A percentile compares a stretch with the other conserved stretches of the same genome.
Evolutionary conservation across 2,888 invertebrate species (phyloP).

Genomic region (Agonum fuliginosum): DNA sequence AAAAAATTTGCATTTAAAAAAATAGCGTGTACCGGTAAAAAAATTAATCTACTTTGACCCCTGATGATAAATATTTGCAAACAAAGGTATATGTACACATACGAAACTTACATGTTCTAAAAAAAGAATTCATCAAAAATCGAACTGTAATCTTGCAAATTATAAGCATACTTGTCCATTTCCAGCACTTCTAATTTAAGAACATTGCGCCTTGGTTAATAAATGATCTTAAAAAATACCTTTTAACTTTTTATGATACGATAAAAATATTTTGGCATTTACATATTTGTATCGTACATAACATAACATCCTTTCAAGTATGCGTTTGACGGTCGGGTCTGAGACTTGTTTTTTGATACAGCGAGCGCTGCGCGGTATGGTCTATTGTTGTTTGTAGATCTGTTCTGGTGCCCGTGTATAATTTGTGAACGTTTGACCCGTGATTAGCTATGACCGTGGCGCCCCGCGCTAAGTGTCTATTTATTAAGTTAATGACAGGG

Average conservation of each 20-base stretch:
- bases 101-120: too few relatives aligned
- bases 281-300: conserved; percentile 39
- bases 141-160: too few relatives aligned
- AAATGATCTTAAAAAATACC: conserved; percentile 29
- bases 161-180: too few relatives aligned
- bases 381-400: conserved; percentile 46
- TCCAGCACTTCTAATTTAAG: too few relatives aligned
- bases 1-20: too few relatives aligned
- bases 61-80: too few relatives aligned
- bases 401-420: conserved; percentile 39
- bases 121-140: too few relatives aligned
- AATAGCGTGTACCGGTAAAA: too few relatives aligned
- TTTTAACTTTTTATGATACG: conserved; percentile 21
- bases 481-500: conserved; percentile 72
- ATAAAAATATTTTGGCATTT: conserved; percentile 45
- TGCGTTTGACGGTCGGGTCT: conserved; percentile 13
- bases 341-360: conserved; percentile 9
- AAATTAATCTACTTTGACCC: too few relatives aligned
- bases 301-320: conserved; percentile 36
- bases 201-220: too few relatives aligned
- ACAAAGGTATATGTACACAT: too few relatives aligned
- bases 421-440: conserved; percentile 59
- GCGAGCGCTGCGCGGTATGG: background rate
- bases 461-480: conserved; percentile 69
- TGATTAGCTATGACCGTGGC: conserved; percentile 56